phyloP scores from a whole-genome alignment of 2,888 invertebrate species.

The Trachelus stipa region DNA sequence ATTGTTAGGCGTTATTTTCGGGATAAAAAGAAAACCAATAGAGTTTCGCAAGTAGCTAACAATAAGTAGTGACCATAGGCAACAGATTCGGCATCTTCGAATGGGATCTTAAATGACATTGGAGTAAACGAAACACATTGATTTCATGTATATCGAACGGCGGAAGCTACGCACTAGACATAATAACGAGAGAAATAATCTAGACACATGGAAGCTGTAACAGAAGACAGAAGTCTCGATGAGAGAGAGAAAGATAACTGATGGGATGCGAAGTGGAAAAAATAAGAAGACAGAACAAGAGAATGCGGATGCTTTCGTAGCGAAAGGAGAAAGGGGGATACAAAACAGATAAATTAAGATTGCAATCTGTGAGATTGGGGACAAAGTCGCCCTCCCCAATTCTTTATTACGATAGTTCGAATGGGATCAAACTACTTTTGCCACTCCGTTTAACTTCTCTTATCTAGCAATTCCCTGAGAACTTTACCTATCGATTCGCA shows the following conservation, averaged over 20 bases:
- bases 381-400: conserved; percentile 30
- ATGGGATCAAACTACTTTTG: conserved; percentile 49
- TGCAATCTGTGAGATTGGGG: conserved; percentile 41
- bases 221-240: not conserved
- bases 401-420: conserved; percentile 51
- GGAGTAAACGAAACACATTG: not conserved
- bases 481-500: conserved; percentile 13
- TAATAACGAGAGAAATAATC: not conserved
- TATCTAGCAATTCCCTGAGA: conserved; percentile 23
- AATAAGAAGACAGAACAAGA: conserved; percentile 8
- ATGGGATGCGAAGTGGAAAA: conserved; percentile 19
- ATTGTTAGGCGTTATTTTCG: not conserved
- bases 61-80: not conserved
- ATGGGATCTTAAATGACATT: not conserved
- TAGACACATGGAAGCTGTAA: not conserved
- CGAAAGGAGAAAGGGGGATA: conserved; percentile 28
- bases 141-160: not conserved
- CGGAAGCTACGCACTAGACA: not conserved
- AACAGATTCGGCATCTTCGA: not conserved
- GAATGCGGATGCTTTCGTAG: not conserved
- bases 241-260: not conserved
- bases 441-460: conserved; percentile 49
- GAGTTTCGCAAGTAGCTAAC: not conserved
- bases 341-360: conserved; percentile 43
- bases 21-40: not conserved